phyloP scores from a whole-genome alignment of 2,113 vertebrate species.

The Cyprinodon variegatus region DNA sequence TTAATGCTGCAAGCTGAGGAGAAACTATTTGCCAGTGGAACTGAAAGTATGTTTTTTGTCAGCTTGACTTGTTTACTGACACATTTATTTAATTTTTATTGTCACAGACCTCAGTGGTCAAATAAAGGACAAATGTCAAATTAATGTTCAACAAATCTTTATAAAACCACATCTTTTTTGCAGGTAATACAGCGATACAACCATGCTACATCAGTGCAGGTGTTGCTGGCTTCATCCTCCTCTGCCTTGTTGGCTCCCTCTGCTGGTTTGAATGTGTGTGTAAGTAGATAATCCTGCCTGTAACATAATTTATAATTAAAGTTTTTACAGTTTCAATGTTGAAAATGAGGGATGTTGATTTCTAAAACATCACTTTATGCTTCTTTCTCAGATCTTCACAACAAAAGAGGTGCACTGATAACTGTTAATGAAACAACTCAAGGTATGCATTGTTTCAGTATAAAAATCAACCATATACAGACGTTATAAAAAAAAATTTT shows the following conservation, averaged over 20 bases:
- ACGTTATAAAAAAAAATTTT: too few species aligned
- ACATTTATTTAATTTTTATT: constrained; percentile 1
- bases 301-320: neutral
- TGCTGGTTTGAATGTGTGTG: constrained; percentile 18
- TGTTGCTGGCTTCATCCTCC: constrained; percentile 28
- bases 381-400: constrained; percentile 21
- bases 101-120: constrained; percentile 1
- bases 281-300: constrained; percentile 18
- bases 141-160: constrained; percentile 1
- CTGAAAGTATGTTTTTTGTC: constrained; percentile 26
- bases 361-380: neutral
- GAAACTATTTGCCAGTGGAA: constrained; percentile 42
- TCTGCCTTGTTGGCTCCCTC: constrained; percentile 17
- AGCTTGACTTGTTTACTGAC: neutral
- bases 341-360: neutral
- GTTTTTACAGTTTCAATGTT: too few species aligned
- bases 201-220: constrained; percentile 32
- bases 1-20: constrained; percentile 52
- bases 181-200: neutral
- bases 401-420: neutral
- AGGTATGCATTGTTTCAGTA: neutral
- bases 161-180: constrained; percentile 31
- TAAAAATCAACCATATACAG: too few species aligned
- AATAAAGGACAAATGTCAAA: neutral
- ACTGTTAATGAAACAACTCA: neutral